Conservation (phyloP, 2,797 vertebrate genomes). For the Characodon lateralis region DNA sequence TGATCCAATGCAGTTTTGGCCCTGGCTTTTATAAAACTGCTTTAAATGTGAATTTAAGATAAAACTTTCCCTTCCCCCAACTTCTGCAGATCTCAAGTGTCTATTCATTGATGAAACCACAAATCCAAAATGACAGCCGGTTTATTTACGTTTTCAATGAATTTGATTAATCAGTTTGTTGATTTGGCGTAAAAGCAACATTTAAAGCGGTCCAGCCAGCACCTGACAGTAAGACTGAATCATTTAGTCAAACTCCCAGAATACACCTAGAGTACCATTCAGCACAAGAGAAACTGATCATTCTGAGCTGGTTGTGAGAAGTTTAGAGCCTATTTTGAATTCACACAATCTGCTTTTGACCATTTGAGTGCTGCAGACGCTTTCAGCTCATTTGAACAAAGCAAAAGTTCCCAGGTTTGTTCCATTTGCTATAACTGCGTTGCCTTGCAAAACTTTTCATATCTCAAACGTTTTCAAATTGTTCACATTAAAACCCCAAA, state of each 20-base stretch:
- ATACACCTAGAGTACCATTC: background rate
- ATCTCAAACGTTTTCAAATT: no score
- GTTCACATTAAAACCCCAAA: no score
- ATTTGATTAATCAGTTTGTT: background rate
- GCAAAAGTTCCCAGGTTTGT: no score
- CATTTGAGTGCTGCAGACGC: background rate
- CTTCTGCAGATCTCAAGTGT: background rate
- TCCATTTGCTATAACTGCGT: no score
- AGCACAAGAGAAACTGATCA: background rate
- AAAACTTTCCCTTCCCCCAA: background rate
- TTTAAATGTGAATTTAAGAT: background rate
- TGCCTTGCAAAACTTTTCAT: no score
- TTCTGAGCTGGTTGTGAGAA: background rate
- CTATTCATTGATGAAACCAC: background rate
- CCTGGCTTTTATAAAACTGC: background rate
- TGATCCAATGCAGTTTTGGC: background rate
- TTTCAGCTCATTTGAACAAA: no score
- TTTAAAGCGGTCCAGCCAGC: background rate
- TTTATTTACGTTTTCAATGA: background rate
- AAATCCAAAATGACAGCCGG: background rate
- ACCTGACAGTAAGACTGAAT: background rate
- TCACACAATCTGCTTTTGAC: background rate
- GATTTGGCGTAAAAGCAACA: background rate
- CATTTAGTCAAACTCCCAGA: background rate
- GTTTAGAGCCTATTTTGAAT: background rate